phyloP scores from a whole-genome alignment of 2,113 vertebrate species.

The Phoxinus phoxinus region DNA sequence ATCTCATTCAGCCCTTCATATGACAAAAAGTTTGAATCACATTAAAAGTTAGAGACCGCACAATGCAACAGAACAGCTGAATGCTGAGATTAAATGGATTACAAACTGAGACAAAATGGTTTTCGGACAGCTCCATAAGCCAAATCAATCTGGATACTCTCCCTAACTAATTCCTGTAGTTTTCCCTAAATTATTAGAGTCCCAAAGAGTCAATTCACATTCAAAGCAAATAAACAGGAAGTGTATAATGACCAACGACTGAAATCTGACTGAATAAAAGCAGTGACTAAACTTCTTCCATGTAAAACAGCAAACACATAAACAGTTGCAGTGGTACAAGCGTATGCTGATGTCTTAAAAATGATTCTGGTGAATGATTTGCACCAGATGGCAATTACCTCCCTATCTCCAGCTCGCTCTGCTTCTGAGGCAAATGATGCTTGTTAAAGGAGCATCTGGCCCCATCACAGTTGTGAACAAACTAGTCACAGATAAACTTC shows the following conservation, averaged over 20 bases:
- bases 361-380: slow-evolving; percentile 55
- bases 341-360: slow-evolving; percentile 57
- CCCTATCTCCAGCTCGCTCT: slow-evolving; percentile 56
- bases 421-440: slow-evolving; percentile 66
- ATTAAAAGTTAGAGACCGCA: slow-evolving; percentile 31
- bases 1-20: not conserved
- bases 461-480: slow-evolving; percentile 57
- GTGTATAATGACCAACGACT: slow-evolving; percentile 21
- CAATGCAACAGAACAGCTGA: slow-evolving; percentile 32
- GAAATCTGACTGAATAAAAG: slow-evolving; percentile 32
- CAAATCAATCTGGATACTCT: slow-evolving; percentile 14
- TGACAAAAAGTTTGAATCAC: not conserved
- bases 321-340: slow-evolving; percentile 46
- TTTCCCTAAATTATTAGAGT: not conserved
- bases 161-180: not conserved
- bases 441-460: slow-evolving; percentile 75
- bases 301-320: slow-evolving; percentile 23
- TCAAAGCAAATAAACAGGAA: slow-evolving; percentile 6
- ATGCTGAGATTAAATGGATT: slow-evolving; percentile 44
- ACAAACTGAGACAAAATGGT: not conserved
- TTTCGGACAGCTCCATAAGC: slow-evolving; percentile 6
- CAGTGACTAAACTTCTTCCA: slow-evolving; percentile 6
- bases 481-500: slow-evolving; percentile 45
- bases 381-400: slow-evolving; percentile 75
- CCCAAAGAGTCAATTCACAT: not conserved